Conservation (phyloP, 2,888 invertebrate species). For the Pammene fasciana region DNA sequence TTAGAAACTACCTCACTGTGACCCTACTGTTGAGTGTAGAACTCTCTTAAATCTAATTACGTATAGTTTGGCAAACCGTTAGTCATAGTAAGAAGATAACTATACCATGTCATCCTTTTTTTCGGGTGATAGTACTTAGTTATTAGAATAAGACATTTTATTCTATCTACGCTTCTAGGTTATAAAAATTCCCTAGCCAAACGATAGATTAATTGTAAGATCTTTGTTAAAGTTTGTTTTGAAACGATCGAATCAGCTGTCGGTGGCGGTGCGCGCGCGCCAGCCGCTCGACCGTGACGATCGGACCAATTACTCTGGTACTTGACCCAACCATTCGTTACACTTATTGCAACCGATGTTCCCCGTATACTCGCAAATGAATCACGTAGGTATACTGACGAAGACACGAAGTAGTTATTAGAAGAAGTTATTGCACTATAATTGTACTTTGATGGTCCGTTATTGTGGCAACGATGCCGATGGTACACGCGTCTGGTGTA, state of each 20-base stretch:
- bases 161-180: no score
- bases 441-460: no score
- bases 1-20: no score
- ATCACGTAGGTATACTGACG: background rate
- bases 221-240: constrained; percentile 49
- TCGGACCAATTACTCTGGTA: constrained; percentile 49
- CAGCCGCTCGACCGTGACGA: constrained; percentile 61
- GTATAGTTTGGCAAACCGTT: no score
- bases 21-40: no score
- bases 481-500: background rate
- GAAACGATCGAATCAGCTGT: constrained; percentile 57
- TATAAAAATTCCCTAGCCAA: no score
- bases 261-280: constrained; percentile 55
- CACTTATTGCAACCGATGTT: constrained; percentile 33
- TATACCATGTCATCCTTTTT: no score
- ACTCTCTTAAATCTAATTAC: no score
- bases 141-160: no score
- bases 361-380: constrained; percentile 2
- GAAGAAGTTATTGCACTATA: background rate
- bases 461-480: background rate
- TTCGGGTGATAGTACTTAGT: no score
- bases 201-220: background rate
- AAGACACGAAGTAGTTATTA: background rate
- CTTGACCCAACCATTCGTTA: constrained; percentile 48
- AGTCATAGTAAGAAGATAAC: no score